Conservation (phyloP, 2,888 invertebrate genomes). For the Cantharis nigra region DNA sequence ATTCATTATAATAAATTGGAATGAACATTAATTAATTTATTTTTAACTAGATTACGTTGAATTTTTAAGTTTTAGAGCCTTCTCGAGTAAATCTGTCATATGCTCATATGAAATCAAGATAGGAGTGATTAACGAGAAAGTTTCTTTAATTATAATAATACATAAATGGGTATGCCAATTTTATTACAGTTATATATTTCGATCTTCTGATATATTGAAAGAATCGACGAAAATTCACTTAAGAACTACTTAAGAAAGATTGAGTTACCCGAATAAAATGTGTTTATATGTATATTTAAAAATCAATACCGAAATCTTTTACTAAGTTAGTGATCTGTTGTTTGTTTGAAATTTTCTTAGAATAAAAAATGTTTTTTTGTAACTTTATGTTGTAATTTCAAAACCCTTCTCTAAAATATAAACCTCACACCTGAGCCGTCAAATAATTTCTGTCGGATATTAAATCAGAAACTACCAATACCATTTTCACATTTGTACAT, state of each 20-base stretch:
- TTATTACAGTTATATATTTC: neutral
- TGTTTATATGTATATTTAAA: neutral
- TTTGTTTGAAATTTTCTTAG: neutral
- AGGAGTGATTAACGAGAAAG: too few relatives aligned
- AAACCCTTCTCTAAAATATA: neutral
- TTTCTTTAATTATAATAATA: too few relatives aligned
- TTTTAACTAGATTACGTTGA: too few relatives aligned
- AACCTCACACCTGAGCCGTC: neutral
- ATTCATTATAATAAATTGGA: too few relatives aligned
- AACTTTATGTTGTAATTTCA: neutral
- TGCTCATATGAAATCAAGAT: too few relatives aligned
- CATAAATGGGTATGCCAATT: too few relatives aligned
- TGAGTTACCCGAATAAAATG: neutral
- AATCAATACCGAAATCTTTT: neutral
- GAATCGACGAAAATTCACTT: neutral
- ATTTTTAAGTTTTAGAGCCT: too few relatives aligned
- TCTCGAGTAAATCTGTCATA: too few relatives aligned
- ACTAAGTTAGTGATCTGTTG: neutral
- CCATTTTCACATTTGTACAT: conserved; percentile 19
- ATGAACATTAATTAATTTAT: too few relatives aligned
- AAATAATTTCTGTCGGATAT: conserved; percentile 14
- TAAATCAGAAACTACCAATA: conserved; percentile 21
- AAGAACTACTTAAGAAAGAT: neutral
- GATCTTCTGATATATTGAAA: neutral
- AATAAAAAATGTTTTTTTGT: neutral